Percentiles rank a stretch among this genome's conserved stretches.
Conservation (phyloP, 2,113 vertebrate genomes). For the Mobula hypostoma region DNA sequence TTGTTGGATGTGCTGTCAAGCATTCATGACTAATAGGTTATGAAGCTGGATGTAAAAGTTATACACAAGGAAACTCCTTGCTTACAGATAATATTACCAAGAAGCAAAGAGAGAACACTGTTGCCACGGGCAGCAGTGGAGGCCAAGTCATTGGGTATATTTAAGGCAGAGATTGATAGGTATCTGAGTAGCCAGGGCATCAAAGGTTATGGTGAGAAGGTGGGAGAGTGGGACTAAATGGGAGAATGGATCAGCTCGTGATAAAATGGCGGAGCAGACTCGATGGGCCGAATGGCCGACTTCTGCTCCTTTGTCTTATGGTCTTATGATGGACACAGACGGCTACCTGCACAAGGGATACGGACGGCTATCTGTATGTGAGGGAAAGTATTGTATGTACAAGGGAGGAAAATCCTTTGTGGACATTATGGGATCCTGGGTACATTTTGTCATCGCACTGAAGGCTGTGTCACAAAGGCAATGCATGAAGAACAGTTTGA, state of each 20-base stretch:
- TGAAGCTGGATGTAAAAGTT: not conserved
- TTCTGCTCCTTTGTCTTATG: too few relatives aligned
- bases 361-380: not conserved
- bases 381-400: not conserved
- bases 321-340: not conserved
- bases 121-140: too few relatives aligned
- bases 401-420: not conserved
- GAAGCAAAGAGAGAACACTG: too few relatives aligned
- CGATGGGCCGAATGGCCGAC: too few relatives aligned
- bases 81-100: not conserved
- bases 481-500: not conserved
- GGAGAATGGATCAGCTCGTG: too few relatives aligned
- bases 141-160: too few relatives aligned
- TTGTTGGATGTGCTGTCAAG: not conserved
- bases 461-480: not conserved
- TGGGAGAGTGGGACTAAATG: too few relatives aligned
- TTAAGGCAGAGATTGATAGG: too few relatives aligned
- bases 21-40: not conserved
- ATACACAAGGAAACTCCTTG: not conserved
- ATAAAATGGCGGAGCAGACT: too few relatives aligned
- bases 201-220: too few relatives aligned
- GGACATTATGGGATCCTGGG: too few relatives aligned
- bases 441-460: not conserved
- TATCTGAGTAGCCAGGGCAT: too few relatives aligned
- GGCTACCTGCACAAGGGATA: not conserved